These are phyloP conservation scores for Mellivora capensis DNA, from an alignment of 2,113 vertebrate species.

Conservation along the genomic window DNA sequence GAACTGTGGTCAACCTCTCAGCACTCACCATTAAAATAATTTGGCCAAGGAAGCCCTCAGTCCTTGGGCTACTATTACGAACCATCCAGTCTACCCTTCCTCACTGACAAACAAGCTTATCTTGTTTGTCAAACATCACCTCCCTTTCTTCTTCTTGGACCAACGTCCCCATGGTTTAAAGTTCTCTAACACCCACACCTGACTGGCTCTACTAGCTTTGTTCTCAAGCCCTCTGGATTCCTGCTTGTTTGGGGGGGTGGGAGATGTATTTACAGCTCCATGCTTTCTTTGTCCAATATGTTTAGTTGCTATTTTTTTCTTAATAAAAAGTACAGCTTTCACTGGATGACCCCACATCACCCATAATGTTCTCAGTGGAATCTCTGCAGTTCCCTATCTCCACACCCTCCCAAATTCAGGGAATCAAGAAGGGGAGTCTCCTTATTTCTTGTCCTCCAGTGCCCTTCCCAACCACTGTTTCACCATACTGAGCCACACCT, in stretches of 20 bases:
- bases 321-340: neutral
- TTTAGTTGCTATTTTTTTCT: neutral
- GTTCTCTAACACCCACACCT: neutral
- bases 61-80: neutral
- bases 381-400: neutral
- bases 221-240: neutral
- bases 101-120: neutral
- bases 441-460: neutral
- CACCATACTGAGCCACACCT: neutral
- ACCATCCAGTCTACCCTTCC: neutral
- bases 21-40: neutral
- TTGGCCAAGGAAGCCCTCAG: neutral
- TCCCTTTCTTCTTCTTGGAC: neutral
- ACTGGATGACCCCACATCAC: neutral
- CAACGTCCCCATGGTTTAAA: neutral
- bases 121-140: neutral
- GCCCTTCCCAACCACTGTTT: neutral
- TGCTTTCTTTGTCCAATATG: neutral
- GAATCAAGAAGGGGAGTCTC: neutral
- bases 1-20: neutral
- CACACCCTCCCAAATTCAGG: neutral
- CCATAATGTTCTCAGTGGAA: neutral
- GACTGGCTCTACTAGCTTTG: neutral
- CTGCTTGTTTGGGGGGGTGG: too few species aligned
- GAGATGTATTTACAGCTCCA: too few species aligned